Conservation (phyloP, 2,113 vertebrate species). For the Delphinus delphis region DNA sequence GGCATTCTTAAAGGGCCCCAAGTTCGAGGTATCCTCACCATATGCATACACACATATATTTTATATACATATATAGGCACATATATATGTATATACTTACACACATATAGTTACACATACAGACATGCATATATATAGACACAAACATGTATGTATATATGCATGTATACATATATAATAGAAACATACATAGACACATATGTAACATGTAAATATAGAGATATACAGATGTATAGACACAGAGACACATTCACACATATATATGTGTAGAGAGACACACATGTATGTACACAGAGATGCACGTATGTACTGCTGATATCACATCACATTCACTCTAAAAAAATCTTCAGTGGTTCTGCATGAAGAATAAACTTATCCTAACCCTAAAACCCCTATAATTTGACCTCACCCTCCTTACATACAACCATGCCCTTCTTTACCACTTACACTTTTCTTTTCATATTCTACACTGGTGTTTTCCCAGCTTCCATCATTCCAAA, state of each 20-base stretch:
- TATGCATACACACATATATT: background rate
- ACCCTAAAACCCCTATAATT: background rate
- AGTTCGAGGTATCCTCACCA: background rate
- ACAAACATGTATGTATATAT: background rate
- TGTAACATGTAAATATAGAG: background rate
- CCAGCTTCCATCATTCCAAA: background rate
- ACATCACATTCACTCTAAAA: background rate
- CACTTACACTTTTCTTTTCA: background rate
- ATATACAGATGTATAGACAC: background rate
- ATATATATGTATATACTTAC: background rate
- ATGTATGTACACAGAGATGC: fast-evolving
- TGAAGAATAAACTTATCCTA: background rate
- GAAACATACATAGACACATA: background rate
- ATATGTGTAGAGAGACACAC: background rate
- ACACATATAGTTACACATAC: background rate
- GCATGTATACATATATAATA: background rate
- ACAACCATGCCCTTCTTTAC: no score
- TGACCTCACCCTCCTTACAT: background rate
- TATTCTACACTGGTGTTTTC: background rate
- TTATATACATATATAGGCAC: background rate
- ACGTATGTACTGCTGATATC: background rate
- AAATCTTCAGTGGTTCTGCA: background rate
- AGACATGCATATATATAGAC: background rate
- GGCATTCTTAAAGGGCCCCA: background rate
- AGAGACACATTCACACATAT: background rate